Conservation (phyloP, 2,113 vertebrate genomes). For the Brienomyrus longianalis region DNA sequence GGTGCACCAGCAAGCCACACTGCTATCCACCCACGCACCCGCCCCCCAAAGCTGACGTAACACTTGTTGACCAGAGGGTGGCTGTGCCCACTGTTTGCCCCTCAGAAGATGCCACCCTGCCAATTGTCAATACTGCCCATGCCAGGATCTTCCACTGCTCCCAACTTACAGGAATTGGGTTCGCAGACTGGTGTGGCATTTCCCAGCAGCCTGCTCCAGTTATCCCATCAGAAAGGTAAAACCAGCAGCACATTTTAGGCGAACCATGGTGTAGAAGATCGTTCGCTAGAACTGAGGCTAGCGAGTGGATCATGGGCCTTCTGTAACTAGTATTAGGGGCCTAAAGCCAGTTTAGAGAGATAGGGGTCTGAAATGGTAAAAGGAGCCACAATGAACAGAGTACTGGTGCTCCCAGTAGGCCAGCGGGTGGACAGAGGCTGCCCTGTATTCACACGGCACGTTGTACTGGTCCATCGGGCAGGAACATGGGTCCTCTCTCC, state of each 20-base stretch:
- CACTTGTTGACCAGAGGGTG: not conserved
- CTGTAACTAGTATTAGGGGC: not conserved
- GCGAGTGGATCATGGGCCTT: not conserved
- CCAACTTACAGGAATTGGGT: not conserved
- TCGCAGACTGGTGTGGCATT: not conserved
- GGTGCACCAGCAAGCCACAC: not conserved
- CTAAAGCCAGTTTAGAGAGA: not conserved
- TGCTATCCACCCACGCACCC: not conserved
- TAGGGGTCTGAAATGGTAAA: not conserved
- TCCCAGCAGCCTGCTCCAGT: not conserved
- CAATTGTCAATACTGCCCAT: not conserved
- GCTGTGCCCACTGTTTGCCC: not conserved
- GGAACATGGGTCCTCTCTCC: slow-evolving; percentile 45
- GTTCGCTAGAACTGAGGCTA: not conserved
- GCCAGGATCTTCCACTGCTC: not conserved
- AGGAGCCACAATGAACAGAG: not conserved
- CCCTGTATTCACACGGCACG: slow-evolving; percentile 32
- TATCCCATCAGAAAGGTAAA: not conserved
- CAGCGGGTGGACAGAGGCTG: slow-evolving; percentile 31
- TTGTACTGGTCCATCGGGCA: slow-evolving; percentile 42
- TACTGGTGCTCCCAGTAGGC: slow-evolving; percentile 29
- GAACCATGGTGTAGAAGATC: not conserved
- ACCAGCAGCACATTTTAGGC: not conserved
- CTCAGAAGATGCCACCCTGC: not conserved
- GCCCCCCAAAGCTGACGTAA: not conserved